Evolutionary conservation across 2,888 invertebrate species (phyloP), one percentile per base, ranked within the genome.

Genomic region (Autographa pulchrina): DNA sequence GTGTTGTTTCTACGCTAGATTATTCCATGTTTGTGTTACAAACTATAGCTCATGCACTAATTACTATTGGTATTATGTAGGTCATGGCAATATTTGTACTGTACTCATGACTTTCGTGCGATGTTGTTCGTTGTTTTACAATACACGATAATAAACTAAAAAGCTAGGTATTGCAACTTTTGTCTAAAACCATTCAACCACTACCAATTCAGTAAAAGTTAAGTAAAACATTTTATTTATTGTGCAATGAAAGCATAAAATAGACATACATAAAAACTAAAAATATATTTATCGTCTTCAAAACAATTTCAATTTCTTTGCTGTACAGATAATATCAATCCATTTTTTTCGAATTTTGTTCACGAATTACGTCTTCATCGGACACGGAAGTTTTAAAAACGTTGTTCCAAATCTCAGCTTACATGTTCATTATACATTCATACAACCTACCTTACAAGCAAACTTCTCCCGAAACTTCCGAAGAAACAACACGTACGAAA

Each of bases 401-500:
- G 14, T 16, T 14, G 9, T 0, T 9, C 11, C 9, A 54, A 20
- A 54, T 20, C 20, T 20, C 18, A 18, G 20, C 18, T n/a, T 13
- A 52, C n/a, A 18, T 4, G n/a, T 25, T 3, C 25, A 25, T 25
- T 25, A 25, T 56, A 56, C 54, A 20, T 6, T 38, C 11, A 11
- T 20, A 56, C 20, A 20, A 16, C n/a, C 7, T 20, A 25, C 54
- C 54, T 56, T 56, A 56, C 54, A 56, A 4, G 20, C 11, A 25
- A 56, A 56, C 54, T 54, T 54, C 4, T 18, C 20, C 48, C 25
- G 14, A 20, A 25, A 62, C 62, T 25, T 48, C 41, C 56, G 77
- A 72, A 48, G 48, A 68, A 82, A 74, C 62, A n/a, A 38, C 35
- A 60, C 65, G 58, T 66, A 72, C 73, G 60, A 7, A 74, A 73